These are phyloP conservation scores for Anoplophora glabripennis DNA, from an alignment of 1,140 invertebrate genomes.

Conservation along the genomic window DNA sequence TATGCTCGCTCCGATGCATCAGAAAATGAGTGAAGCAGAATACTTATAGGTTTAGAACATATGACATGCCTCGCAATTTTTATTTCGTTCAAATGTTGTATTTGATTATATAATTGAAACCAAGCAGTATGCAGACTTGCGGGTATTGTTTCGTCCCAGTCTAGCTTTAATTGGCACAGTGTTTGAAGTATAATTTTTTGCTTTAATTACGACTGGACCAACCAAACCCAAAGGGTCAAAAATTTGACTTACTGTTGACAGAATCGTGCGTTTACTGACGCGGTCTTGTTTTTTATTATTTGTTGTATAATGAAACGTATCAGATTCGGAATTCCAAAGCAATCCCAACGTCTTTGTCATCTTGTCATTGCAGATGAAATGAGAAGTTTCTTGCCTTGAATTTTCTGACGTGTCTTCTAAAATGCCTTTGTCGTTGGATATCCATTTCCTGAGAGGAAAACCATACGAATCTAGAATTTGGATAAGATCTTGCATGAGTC, in stretches of 20 bases:
- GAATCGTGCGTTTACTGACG: conserved; percentile 1
- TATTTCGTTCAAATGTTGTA: neutral
- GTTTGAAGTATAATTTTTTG: neutral
- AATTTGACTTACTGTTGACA: conserved; percentile 5
- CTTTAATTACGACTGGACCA: neutral
- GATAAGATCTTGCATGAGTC: conserved; percentile 25
- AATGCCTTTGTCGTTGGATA: conserved; percentile 24
- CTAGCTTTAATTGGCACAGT: neutral
- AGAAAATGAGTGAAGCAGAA: neutral
- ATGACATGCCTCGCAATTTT: neutral
- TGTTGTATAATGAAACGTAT: no score
- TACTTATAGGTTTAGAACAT: neutral
- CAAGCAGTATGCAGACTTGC: neutral
- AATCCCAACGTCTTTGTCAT: conserved; percentile 33
- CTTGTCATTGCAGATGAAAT: conserved; percentile 16
- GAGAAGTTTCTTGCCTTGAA: conserved; percentile 1
- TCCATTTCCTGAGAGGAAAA: conserved; percentile 36
- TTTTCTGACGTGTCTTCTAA: neutral
- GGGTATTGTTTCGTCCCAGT: conserved; percentile 2
- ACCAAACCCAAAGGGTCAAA: conserved; percentile 6
- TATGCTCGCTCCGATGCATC: conserved; percentile 5
- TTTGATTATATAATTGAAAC: neutral
- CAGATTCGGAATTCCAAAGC: conserved; percentile 10
- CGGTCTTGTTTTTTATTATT: no score
- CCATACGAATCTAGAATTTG: conserved; percentile 22